Percentiles rank a stretch among this genome's conserved stretches.
phyloP scores from a whole-genome alignment of 2,113 vertebrate species.

The Sakesphorus luctuosus region DNA sequence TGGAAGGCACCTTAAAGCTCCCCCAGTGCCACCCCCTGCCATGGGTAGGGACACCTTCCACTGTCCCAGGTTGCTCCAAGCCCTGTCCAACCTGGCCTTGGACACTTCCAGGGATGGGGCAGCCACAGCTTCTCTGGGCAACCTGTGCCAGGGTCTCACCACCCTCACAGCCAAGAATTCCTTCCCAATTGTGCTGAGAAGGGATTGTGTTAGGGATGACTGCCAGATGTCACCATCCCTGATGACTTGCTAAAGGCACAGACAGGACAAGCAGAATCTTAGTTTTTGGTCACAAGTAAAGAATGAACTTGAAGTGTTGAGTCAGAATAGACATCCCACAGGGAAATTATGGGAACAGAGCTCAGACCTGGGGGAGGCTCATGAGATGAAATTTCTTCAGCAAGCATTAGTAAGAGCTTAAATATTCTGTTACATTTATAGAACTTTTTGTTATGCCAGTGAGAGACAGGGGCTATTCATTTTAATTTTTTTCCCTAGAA shows the following conservation, averaged over 20 bases:
- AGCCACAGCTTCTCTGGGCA: background rate
- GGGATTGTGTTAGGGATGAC: background rate
- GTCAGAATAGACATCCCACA: background rate
- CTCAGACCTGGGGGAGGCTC: background rate
- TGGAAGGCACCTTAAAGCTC: background rate
- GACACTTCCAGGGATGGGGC: background rate
- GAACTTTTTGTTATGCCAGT: background rate
- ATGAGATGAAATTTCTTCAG: background rate
- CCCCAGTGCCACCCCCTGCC: background rate
- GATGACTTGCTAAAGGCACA: background rate
- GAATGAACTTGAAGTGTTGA: background rate
- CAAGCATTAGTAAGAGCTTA: background rate
- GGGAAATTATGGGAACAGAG: background rate
- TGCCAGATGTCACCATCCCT: background rate
- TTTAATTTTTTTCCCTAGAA: background rate
- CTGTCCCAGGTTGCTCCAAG: accelerated
- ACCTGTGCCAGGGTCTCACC: background rate
- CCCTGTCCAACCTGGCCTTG: background rate
- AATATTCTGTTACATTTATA: background rate
- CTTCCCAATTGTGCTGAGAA: accelerated
- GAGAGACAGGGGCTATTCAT: background rate
- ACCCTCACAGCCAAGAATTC: background rate
- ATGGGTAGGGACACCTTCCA: background rate
- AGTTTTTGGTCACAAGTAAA: background rate
- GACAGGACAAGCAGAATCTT: background rate